These are phyloP conservation scores for Euzetes globulus DNA, from an alignment of 2,888 invertebrate species.

Conservation along the genomic window DNA sequence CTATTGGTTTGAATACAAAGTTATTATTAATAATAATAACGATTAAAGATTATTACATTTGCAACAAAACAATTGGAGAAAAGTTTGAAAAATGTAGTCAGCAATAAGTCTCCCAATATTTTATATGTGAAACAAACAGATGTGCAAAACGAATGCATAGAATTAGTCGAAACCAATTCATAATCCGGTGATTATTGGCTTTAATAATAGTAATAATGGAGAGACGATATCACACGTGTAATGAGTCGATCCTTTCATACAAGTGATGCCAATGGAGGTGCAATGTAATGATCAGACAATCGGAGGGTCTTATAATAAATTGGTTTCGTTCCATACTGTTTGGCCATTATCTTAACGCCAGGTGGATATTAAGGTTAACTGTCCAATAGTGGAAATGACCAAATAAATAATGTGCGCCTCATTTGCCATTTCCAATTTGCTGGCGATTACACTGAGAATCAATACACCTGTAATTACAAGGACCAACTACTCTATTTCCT, in stretches of 20 bases:
- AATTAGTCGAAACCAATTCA: slow-evolving; percentile 17
- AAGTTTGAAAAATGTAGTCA: not conserved
- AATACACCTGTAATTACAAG: slow-evolving; percentile 18
- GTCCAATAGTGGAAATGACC: slow-evolving; percentile 20
- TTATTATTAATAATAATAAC: not conserved
- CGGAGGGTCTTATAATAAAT: slow-evolving; percentile 9
- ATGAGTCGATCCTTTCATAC: not conserved
- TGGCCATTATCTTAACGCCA: slow-evolving; percentile 15
- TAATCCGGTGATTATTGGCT: slow-evolving; percentile 7
- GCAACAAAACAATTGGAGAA: not conserved
- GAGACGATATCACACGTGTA: not conserved
- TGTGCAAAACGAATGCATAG: slow-evolving; percentile 2
- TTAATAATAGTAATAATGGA: slow-evolving; percentile 22
- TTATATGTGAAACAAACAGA: slow-evolving; percentile 26
- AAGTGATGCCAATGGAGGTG: slow-evolving; percentile 11
- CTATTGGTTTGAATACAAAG: not conserved
- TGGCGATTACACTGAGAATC: slow-evolving; percentile 15
- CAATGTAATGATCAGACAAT: slow-evolving; percentile 14
- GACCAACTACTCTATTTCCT: not conserved
- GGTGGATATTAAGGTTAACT: slow-evolving; percentile 27
- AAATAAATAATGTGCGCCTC: slow-evolving; percentile 24
- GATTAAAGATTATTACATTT: not conserved
- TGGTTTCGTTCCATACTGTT: not conserved
- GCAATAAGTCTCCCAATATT: not conserved
- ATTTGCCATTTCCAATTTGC: slow-evolving; percentile 10